Conservation (phyloP, 1,140 invertebrate genomes). For the Micrasema minimum region DNA sequence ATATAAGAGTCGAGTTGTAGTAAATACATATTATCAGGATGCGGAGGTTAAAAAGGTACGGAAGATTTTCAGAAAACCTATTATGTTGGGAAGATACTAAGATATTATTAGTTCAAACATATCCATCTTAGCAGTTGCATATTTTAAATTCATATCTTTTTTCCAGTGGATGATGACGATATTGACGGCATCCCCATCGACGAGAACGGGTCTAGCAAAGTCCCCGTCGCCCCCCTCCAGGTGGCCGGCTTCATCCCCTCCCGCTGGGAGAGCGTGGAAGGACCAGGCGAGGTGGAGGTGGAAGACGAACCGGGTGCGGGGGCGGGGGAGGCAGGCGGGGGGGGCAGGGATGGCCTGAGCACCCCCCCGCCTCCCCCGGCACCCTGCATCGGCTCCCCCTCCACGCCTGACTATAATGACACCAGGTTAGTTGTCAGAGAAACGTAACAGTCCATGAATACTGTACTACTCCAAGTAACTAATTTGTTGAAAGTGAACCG, state of each 20-base stretch:
- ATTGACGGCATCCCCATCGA: conserved; percentile 85
- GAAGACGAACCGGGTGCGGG: conserved; percentile 84
- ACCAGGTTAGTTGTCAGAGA: conserved; percentile 47
- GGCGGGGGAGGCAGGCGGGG: conserved; percentile 77
- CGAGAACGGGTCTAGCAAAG: conserved; percentile 53
- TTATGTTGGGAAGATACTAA: too few species aligned
- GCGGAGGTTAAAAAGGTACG: too few species aligned
- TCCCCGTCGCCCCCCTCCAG: conserved; percentile 24
- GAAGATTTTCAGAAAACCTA: too few species aligned
- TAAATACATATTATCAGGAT: too few species aligned
- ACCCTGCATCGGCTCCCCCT: conserved; percentile 31
- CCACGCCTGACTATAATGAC: conserved; percentile 50
- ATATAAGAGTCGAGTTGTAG: too few species aligned
- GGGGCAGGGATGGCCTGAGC: conserved; percentile 75
- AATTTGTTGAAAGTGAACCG: too few species aligned
- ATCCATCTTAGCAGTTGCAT: too few species aligned
- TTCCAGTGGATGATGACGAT: conserved; percentile 76
- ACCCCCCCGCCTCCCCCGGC: conserved; percentile 40
- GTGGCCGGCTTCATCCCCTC: conserved; percentile 83
- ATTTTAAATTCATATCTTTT: conserved; percentile 13
- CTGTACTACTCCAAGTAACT: too few species aligned
- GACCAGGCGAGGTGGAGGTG: conserved; percentile 74
- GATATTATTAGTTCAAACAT: too few species aligned
- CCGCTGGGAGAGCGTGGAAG: conserved; percentile 96
- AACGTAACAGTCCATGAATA: too few species aligned